Percentiles rank a stretch among this genome's conserved stretches.
Conservation (phyloP, 2,797 vertebrate species). For the Artibeus jamaicensis region DNA sequence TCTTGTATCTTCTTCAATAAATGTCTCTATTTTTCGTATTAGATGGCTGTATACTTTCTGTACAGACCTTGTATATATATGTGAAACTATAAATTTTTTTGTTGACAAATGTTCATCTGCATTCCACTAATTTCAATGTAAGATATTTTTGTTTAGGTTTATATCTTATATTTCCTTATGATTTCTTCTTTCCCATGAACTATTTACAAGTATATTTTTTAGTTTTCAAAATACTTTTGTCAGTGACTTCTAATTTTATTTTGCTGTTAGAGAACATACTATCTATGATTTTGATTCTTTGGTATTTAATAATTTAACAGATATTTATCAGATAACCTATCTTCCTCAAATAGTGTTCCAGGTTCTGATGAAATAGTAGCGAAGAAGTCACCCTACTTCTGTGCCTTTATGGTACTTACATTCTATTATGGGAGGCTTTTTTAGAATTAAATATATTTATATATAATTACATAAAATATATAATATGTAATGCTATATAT, state of each 20-base stretch:
- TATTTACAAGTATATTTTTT: slow-evolving; percentile 9
- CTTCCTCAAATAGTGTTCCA: not conserved
- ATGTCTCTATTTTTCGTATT: too few relatives aligned
- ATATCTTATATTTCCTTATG: not conserved
- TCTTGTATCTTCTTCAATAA: too few relatives aligned
- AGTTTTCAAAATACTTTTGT: slow-evolving; percentile 32
- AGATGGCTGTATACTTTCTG: too few relatives aligned
- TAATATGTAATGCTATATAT: not conserved
- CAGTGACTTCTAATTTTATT: slow-evolving; percentile 8
- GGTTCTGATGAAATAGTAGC: not conserved
- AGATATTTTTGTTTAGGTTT: not conserved
- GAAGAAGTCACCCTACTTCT: not conserved
- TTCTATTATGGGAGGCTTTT: not conserved
- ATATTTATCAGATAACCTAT: not conserved
- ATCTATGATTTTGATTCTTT: slow-evolving; percentile 20
- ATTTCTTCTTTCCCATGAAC: not conserved
- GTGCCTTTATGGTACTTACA: not conserved
- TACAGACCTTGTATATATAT: not conserved
- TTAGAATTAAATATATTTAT: not conserved
- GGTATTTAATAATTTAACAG: not conserved
- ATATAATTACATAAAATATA: not conserved
- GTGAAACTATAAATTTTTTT: slow-evolving; percentile 13
- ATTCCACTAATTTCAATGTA: slow-evolving; percentile 9
- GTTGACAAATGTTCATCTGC: not conserved
- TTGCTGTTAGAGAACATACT: not conserved